Base-by-base conservation (phyloP, 2,797 vertebrate genomes). In the Mus caroli region DNA sequence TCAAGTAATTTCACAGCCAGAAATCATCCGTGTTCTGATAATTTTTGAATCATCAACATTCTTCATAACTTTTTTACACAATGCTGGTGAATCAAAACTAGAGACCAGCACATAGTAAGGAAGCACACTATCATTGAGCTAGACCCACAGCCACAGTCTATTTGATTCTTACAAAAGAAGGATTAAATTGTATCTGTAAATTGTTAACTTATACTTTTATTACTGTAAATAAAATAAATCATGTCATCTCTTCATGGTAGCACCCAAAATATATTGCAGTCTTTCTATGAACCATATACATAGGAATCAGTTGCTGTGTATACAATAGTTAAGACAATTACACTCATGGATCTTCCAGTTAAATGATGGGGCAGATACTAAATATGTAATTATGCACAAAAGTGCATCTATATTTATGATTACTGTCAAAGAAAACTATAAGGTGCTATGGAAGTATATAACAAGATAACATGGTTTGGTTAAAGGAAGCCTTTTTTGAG, bases 351-450 rank as follows among this genome's bases (percentile, higher is more conserved):
- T 8, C 40, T 71, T 95, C 76, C 28, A 88, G 43, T 75, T 96
- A 86, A 94, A 94, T 84, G 60, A 19, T 11, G 46, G 77, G 88
- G 71, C 13, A 92, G 52, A 79, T 52, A 58, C 15, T 92, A 64
- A 94, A 40, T 8, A 60, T 95, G 64, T 92, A 67, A 88, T 94
- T 80, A 91, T 71, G 67, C 31, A 95, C 15, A 83, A 91, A 88
- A 95, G 46, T 88, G 56, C 91, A 91, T 58, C 54, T 88, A 73
- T 24, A 91, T 89, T 78, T 95, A 22, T 91, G 73, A 88, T 78
- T 67, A 26, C 15, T 88, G 24, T 91, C 87, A 93, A 94, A 90
- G 34, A 90, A 94, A 94, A 88, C 2, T 86, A 8, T 52, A 40
- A 26, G 4, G 26, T 95, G 15, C 56, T 67, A 0, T 93, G 24